Conservation (phyloP, 2,113 vertebrate species). For the Petaurus breviceps region DNA sequence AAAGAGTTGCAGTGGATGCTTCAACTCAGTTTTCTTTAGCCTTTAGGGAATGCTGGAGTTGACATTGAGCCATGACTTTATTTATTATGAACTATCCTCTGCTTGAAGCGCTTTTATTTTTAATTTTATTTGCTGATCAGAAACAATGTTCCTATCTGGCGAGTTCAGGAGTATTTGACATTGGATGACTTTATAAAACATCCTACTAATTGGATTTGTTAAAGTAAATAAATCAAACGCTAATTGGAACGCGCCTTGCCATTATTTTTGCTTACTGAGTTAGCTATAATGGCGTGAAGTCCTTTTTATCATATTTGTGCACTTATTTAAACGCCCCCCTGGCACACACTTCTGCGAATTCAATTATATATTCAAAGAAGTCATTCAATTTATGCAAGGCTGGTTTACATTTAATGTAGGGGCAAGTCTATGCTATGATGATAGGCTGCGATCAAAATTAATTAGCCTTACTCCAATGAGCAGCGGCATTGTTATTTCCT, state of each 20-base stretch:
- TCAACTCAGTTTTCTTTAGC: conserved; percentile 27
- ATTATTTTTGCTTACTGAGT: conserved; percentile 90
- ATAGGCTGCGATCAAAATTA: conserved; percentile 81
- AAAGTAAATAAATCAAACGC: conserved; percentile 89
- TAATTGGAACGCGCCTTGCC: conserved; percentile 87
- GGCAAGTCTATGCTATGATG: conserved; percentile 80
- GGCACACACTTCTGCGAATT: conserved; percentile 86
- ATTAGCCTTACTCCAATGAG: conserved; percentile 82
- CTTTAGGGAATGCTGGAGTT: conserved; percentile 37
- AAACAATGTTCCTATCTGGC: conserved; percentile 74
- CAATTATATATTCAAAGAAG: conserved; percentile 88
- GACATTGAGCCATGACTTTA: conserved; percentile 55
- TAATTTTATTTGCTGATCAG: conserved; percentile 68
- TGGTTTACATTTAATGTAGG: conserved; percentile 86
- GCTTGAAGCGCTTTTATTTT: conserved; percentile 54
- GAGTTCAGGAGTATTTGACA: conserved; percentile 84
- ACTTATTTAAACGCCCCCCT: conserved; percentile 88
- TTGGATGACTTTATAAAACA: conserved; percentile 89
- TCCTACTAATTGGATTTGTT: conserved; percentile 88
- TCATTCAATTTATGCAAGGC: conserved; percentile 85
- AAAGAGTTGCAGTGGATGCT: neutral
- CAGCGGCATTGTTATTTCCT: conserved; percentile 76
- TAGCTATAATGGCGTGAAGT: conserved; percentile 86
- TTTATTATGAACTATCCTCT: conserved; percentile 55
- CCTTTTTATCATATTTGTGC: conserved; percentile 89